These are phyloP conservation scores for Linnaemya tessellans DNA, from an alignment of 2,888 invertebrate genomes.

Conservation along the genomic window DNA sequence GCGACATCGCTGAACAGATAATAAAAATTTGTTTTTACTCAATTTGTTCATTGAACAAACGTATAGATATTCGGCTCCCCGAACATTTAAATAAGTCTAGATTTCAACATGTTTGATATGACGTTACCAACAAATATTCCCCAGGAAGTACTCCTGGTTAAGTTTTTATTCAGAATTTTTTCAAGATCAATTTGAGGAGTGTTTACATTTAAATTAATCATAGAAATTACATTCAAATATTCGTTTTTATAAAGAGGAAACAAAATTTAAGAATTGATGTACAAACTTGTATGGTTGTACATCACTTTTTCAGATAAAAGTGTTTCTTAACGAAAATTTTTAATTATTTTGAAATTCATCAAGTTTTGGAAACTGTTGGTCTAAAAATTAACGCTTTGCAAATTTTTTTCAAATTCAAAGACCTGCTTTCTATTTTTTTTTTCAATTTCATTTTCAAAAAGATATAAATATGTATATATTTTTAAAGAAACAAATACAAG, in stretches of 20 bases:
- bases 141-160: no score
- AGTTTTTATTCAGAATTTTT: slow-evolving; percentile 43
- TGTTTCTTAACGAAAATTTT: neutral
- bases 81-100: no score
- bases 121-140: no score
- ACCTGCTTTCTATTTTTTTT: slow-evolving; percentile 35
- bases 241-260: slow-evolving; percentile 9
- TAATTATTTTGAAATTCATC: neutral
- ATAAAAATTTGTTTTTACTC: no score
- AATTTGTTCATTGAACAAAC: no score
- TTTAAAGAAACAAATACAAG: neutral
- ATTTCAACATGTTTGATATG: no score
- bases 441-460: neutral
- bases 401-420: slow-evolving; percentile 12
- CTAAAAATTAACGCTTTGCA: neutral
- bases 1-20: no score
- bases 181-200: slow-evolving; percentile 27
- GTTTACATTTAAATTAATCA: slow-evolving; percentile 31
- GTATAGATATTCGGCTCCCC: no score
- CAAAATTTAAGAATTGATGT: slow-evolving; percentile 31
- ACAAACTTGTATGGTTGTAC: neutral
- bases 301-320: neutral
- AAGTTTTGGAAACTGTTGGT: neutral
- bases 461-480: neutral
- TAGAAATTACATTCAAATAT: slow-evolving; percentile 36